These are phyloP conservation scores for Resseliella maxima DNA, from an alignment of 2,888 invertebrate species.

Conservation along the genomic window DNA sequence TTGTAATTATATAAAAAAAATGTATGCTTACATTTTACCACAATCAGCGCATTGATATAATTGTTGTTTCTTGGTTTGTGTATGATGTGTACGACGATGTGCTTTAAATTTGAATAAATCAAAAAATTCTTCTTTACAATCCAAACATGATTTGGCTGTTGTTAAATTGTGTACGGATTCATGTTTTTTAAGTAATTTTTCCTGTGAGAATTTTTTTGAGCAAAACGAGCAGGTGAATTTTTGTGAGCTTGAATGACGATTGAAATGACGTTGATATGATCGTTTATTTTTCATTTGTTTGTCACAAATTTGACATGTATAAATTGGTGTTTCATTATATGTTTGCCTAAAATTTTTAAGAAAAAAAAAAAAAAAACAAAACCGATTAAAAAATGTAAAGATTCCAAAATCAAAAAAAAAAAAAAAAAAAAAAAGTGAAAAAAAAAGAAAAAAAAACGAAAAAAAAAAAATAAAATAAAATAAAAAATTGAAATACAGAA, in stretches of 20 bases:
- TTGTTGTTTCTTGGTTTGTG: slow-evolving; percentile 54
- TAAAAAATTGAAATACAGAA: too few relatives aligned
- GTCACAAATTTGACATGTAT: slow-evolving; percentile 56
- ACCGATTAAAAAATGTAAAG: not conserved
- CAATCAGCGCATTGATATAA: slow-evolving; percentile 65
- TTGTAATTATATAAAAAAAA: not conserved
- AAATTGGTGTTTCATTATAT: slow-evolving; percentile 55
- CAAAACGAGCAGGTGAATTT: slow-evolving; percentile 64
- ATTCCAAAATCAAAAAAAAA: not conserved
- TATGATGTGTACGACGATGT: slow-evolving; percentile 64
- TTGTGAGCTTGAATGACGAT: slow-evolving; percentile 56
- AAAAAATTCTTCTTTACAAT: slow-evolving; percentile 65
- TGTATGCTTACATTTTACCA: slow-evolving; percentile 65
- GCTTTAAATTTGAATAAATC: slow-evolving; percentile 64
- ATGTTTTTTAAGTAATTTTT: slow-evolving; percentile 60
- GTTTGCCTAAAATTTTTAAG: slow-evolving; percentile 34
- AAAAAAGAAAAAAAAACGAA: not conserved
- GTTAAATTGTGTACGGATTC: slow-evolving; percentile 63
- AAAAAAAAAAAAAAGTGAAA: not conserved
- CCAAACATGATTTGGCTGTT: slow-evolving; percentile 63
- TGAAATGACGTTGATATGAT: slow-evolving; percentile 54
- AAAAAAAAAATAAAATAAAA: not conserved
- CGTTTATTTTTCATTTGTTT: slow-evolving; percentile 56
- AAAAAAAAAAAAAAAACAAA: not conserved
- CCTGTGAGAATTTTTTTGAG: slow-evolving; percentile 59